A percentile compares a stretch with the other conserved stretches of the same genome.
These are phyloP conservation scores for Dicycla oo DNA, from an alignment of 2,888 invertebrate genomes.

Conservation along the genomic window DNA sequence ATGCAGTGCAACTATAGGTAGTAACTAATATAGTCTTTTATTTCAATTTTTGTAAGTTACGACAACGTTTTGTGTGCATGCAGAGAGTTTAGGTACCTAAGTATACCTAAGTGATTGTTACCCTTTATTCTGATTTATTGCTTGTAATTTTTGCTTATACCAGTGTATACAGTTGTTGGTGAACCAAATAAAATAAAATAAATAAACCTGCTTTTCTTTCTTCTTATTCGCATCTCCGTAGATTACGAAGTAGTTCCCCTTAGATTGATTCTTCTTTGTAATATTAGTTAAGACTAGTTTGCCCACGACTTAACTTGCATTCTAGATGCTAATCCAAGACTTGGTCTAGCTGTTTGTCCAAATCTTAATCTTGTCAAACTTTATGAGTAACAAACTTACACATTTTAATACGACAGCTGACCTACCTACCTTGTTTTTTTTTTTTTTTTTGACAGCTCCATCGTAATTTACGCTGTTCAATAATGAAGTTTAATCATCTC, in stretches of 20 bases:
- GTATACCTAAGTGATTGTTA: too few species aligned
- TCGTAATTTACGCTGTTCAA: not conserved
- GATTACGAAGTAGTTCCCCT: conserved; percentile 95
- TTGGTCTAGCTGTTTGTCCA: not conserved
- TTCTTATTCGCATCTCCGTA: conserved; percentile 89
- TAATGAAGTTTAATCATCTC: not conserved
- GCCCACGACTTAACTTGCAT: not conserved
- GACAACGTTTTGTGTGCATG: too few species aligned
- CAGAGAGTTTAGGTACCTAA: too few species aligned
- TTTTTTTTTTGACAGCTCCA: not conserved
- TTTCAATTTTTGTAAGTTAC: too few species aligned
- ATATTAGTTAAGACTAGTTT: not conserved
- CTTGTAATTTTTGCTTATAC: too few species aligned
- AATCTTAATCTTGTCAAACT: not conserved
- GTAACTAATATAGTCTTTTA: too few species aligned
- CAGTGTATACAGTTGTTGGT: too few species aligned
- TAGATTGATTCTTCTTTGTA: conserved; percentile 90
- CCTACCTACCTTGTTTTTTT: not conserved
- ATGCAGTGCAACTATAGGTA: too few species aligned
- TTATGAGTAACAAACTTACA: not conserved
- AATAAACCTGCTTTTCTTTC: conserved; percentile 77
- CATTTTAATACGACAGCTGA: not conserved
- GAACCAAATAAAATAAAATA: too few species aligned
- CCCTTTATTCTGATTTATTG: too few species aligned
- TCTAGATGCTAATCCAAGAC: not conserved